These are phyloP conservation scores for Saimiri boliviensis DNA, from an alignment of 2,113 vertebrate genomes.

Conservation along the genomic window DNA sequence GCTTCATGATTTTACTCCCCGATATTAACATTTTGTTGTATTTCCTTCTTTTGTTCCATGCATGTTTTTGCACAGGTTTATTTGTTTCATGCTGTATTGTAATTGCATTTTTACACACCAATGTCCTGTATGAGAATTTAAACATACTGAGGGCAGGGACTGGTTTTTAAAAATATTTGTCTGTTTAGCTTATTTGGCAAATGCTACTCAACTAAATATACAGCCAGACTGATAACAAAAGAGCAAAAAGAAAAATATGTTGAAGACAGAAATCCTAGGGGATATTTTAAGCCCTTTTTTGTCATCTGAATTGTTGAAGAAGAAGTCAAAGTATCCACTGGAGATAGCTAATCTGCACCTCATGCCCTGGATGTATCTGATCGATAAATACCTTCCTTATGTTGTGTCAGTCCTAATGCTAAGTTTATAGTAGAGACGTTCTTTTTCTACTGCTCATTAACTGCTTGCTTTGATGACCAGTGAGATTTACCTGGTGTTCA, in stretches of 20 bases:
- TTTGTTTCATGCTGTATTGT: background rate
- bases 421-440: accelerated
- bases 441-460: background rate
- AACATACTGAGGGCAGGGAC: background rate
- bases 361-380: background rate
- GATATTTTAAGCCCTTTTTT: background rate
- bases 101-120: background rate
- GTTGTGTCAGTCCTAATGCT: background rate
- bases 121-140: background rate
- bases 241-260: background rate
- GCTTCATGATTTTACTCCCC: background rate
- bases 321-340: background rate
- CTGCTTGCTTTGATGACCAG: background rate
- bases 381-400: accelerated
- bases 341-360: background rate
- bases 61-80: background rate
- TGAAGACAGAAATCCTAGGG: background rate
- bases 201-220: background rate
- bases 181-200: background rate
- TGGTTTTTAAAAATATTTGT: background rate
- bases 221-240: background rate
- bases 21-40: background rate
- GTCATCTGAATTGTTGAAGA: background rate
- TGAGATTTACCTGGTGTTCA: background rate
- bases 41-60: background rate